Percentiles rank a stretch among this genome's conserved stretches.
Conservation (phyloP, 2,797 vertebrate species). For the Sternotherus odoratus region DNA sequence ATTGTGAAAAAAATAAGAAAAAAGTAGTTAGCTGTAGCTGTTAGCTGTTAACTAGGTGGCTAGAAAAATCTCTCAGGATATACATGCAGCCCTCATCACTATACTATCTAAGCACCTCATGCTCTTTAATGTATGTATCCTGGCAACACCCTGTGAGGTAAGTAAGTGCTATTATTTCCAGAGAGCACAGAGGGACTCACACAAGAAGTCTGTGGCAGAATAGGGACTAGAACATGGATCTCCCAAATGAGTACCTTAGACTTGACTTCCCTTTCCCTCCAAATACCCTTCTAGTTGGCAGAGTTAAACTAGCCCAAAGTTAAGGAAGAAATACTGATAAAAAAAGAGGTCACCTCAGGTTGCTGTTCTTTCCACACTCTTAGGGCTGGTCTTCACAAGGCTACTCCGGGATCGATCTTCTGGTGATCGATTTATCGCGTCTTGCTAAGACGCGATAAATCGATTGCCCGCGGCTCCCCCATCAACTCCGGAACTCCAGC, state of each 20-base stretch:
- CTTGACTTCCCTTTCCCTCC: background rate
- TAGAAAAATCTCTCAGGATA: background rate
- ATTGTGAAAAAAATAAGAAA: background rate
- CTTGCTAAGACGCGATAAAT: too few species aligned
- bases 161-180: background rate
- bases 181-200: too few species aligned
- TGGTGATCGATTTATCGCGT: too few species aligned
- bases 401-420: too few species aligned
- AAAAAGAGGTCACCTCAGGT: slow-evolving; percentile 42
- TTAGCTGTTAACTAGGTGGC: background rate
- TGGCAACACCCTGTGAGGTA: background rate
- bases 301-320: background rate
- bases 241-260: too few species aligned
- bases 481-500: too few species aligned
- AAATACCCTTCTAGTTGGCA: background rate
- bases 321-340: slow-evolving; percentile 21
- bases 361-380: slow-evolving; percentile 36
- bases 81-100: background rate
- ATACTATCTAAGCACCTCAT: background rate
- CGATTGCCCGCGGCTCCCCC: too few species aligned
- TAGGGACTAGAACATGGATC: too few species aligned
- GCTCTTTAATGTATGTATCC: background rate
- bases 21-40: background rate
- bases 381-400: too few species aligned
- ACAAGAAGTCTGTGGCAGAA: too few species aligned